These are phyloP conservation scores for Chaetogeoica ovagalla DNA, from an alignment of 2,888 invertebrate species.

Conservation along the genomic window DNA sequence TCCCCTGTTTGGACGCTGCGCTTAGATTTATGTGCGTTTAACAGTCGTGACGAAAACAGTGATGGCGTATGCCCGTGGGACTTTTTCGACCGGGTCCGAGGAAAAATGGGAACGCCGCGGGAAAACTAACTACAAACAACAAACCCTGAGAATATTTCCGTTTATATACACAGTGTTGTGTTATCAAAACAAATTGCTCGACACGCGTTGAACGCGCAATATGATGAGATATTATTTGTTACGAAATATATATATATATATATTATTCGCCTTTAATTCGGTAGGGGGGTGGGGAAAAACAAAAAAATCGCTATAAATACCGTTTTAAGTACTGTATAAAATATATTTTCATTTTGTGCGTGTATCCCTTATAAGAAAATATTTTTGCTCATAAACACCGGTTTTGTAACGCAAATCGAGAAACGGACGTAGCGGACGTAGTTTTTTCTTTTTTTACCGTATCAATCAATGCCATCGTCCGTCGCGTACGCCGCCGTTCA, in stretches of 20 bases:
- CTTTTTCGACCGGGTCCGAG: not conserved
- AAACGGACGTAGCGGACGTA: slow-evolving; percentile 1
- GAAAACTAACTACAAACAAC: not conserved
- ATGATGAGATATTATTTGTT: slow-evolving; percentile 25
- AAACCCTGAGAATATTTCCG: slow-evolving; percentile 10
- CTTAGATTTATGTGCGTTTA: slow-evolving; percentile 49
- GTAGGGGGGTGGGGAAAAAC: too few species aligned
- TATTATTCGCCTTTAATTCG: not conserved
- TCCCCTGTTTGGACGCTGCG: not conserved
- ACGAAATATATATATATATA: not conserved
- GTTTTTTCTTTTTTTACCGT: slow-evolving; percentile 2
- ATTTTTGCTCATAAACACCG: too few species aligned
- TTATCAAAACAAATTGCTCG: slow-evolving; percentile 49
- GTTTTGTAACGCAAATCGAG: slow-evolving; percentile 5
- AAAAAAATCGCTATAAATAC: not conserved
- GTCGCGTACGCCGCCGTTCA: not conserved
- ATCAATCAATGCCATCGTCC: slow-evolving; percentile 29
- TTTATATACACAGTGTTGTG: slow-evolving; percentile 5
- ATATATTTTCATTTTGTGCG: not conserved
- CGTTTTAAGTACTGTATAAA: not conserved
- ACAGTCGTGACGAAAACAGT: slow-evolving; percentile 40
- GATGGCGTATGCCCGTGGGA: slow-evolving; percentile 21
- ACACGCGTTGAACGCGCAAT: not conserved
- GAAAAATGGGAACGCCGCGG: not conserved
- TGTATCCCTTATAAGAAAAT: too few species aligned